These are phyloP conservation scores for Gallinago jamesoni DNA, from an alignment of 2,113 vertebrate genomes.

Conservation along the genomic window DNA sequence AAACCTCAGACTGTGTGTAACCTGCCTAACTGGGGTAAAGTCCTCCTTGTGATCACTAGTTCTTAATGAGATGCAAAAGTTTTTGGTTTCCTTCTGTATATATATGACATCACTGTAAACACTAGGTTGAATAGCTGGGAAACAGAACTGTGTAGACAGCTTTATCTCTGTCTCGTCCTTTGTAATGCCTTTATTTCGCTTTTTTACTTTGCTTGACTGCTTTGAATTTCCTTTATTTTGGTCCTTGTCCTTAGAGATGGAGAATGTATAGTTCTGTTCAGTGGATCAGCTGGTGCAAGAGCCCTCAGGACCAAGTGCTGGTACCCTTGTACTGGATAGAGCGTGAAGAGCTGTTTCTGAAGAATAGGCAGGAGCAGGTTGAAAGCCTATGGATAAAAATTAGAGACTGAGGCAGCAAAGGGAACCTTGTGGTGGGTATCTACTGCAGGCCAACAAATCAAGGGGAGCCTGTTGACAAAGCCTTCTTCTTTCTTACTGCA, in stretches of 20 bases:
- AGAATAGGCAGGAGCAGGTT: neutral
- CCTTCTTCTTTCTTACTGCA: neutral
- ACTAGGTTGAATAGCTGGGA: neutral
- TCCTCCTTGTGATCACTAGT: neutral
- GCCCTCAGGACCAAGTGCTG: neutral
- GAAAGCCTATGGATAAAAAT: neutral
- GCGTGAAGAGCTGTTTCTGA: neutral
- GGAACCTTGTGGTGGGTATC: neutral
- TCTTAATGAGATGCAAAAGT: neutral
- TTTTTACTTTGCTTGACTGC: neutral
- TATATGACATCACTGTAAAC: neutral
- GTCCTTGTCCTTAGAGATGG: neutral
- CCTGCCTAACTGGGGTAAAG: neutral
- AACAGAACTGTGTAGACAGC: neutral
- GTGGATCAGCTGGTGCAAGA: neutral
- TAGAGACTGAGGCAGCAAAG: neutral
- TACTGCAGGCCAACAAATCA: neutral
- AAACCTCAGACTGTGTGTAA: neutral
- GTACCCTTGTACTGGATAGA: too few relatives aligned
- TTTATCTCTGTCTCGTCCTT: neutral
- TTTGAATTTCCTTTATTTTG: neutral
- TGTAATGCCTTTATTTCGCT: fast-evolving
- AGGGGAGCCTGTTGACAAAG: neutral
- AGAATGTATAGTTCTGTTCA: neutral
- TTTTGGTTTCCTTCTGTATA: neutral